phyloP scores from a whole-genome alignment of 2,888 invertebrate species.

The Hirtodrosophila histrioides region DNA sequence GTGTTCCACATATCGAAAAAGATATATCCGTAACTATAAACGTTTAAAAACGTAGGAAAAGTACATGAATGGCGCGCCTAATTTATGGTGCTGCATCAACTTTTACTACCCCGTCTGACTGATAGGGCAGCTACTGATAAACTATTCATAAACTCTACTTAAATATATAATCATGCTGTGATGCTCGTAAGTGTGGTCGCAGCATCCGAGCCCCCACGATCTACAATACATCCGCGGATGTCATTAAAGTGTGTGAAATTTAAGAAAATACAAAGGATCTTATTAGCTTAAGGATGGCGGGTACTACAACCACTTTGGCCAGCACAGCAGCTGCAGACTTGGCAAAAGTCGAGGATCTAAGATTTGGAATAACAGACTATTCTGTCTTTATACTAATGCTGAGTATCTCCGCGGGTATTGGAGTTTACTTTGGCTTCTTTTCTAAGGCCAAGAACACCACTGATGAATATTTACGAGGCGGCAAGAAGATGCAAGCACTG shows the following conservation, averaged over 20 bases:
- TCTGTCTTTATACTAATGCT: slow-evolving; percentile 86
- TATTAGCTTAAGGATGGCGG: slow-evolving; percentile 30
- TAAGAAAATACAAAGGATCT: slow-evolving; percentile 1
- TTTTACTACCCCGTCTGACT: slow-evolving; percentile 43
- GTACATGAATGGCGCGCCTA: slow-evolving; percentile 13
- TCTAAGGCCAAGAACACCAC: slow-evolving; percentile 85
- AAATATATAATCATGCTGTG: slow-evolving; percentile 26
- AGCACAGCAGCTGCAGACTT: slow-evolving; percentile 26
- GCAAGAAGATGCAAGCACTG: slow-evolving; percentile 86
- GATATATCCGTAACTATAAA: not conserved
- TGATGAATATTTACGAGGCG: slow-evolving; percentile 87
- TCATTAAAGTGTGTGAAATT: not conserved
- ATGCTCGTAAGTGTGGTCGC: slow-evolving; percentile 27
- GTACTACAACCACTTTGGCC: slow-evolving; percentile 14
- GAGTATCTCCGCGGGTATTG: slow-evolving; percentile 85
- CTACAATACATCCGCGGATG: not conserved
- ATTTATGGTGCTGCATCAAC: slow-evolving; percentile 35
- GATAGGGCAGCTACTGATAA: slow-evolving; percentile 56
- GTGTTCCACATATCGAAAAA: too few species aligned
- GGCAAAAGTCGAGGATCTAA: slow-evolving; percentile 50
- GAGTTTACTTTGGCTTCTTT: slow-evolving; percentile 86
- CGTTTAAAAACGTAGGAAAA: slow-evolving; percentile 8
- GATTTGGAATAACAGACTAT: slow-evolving; percentile 85
- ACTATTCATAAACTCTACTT: slow-evolving; percentile 38
- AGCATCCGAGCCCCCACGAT: slow-evolving; percentile 33